Base-by-base conservation (phyloP, 2,888 invertebrate genomes). In the Noctua janthina region DNA sequence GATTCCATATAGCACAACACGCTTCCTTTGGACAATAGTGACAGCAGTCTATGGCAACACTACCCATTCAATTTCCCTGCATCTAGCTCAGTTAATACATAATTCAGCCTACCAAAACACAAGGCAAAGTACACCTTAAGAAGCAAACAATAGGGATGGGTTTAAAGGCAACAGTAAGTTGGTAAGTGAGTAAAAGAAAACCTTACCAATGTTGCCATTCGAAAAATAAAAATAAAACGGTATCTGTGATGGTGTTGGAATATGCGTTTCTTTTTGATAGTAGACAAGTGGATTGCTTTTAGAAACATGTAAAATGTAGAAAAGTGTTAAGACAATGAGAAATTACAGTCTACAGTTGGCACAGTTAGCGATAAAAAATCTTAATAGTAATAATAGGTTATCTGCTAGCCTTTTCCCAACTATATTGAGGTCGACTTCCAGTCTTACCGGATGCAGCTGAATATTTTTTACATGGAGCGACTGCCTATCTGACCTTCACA, bases 61-160 rank as follows among this genome's bases (percentile, higher is more conserved):
- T 81, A 83, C 81, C 89, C 90, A 91, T 93, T 92, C 90, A 92
- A 88, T 91, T 91, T 91, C 78, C 87, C 84, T 90, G 89, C 89
- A 88, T 89, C 87, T 89, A 86, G 87, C 84, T 76, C 85, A 82
- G 76, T 86, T 82, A 89, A 89, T 82, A 84, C 86, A 83, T 72
- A 49, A 78, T 46, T 29, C 49, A 67, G 20, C 43, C 17, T 23
- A 49, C 59, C 1, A 59, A 0, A n/a, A 74, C 59, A 62, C n/a
- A 80, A 62, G n/a, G 43, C 6, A 82, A 82, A 84, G 54, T 62
- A 56, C 0, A 76, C 81, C 73, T 71, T 87, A 73, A 39, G 0
- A 0, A 0, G 0, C 0, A 0, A 0, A 1, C 0, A 0, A 35
- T 85, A 89, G 66, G 72, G 51, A 8, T 2, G 13, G 7, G 10